Conservation (phyloP, 2,113 vertebrate species). For the Hippocampus mohnikei region DNA sequence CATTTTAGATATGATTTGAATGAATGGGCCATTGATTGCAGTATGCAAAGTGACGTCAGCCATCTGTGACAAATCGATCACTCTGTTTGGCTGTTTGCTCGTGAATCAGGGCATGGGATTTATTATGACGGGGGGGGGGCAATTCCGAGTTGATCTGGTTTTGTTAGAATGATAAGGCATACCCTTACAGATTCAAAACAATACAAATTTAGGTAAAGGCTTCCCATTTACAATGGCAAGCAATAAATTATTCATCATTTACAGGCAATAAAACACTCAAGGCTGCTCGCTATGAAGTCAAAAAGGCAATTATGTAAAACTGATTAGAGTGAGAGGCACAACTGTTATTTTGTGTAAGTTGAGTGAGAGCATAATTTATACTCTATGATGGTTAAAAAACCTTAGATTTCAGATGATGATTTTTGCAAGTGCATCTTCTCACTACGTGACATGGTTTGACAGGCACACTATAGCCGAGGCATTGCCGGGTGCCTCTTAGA, state of each 20-base stretch:
- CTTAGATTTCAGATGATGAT: conserved; percentile 35
- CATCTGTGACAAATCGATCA: too few species aligned
- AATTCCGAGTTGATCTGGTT: not conserved
- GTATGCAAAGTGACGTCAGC: too few species aligned
- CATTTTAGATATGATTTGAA: too few species aligned
- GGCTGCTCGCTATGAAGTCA: not conserved
- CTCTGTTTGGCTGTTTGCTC: too few species aligned
- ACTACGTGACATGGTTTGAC: conserved; percentile 37
- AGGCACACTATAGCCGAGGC: conserved; percentile 31
- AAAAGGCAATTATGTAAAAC: not conserved
- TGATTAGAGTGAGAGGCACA: not conserved
- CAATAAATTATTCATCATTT: not conserved
- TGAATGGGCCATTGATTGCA: too few species aligned
- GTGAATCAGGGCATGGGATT: not conserved
- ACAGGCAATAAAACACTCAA: not conserved
- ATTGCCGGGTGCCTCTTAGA: conserved; percentile 37
- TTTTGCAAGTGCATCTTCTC: conserved; percentile 17
- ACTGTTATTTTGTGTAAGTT: not conserved
- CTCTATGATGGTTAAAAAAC: not conserved
- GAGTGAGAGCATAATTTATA: not conserved
- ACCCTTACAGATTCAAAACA: not conserved
- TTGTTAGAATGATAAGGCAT: not conserved
- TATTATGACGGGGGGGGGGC: not conserved
- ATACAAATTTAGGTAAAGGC: not conserved
- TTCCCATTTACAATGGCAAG: not conserved